phyloP scores from a whole-genome alignment of 2,888 invertebrate species.

The Oscheius myriophilus region DNA sequence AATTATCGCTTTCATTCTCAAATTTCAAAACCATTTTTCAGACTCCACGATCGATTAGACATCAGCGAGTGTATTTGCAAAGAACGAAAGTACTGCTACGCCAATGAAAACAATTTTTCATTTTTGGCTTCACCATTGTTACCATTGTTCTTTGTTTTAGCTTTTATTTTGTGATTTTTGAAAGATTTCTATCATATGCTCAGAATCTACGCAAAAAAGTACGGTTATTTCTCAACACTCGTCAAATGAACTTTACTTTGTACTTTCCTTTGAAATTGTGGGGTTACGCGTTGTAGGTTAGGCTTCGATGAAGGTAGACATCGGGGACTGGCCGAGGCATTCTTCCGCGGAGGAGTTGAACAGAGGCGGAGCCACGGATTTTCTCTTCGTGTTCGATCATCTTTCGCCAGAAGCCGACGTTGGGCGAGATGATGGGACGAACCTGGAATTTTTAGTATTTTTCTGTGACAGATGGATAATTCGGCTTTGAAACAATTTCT shows the following conservation, averaged over 20 bases:
- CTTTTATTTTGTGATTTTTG: background rate
- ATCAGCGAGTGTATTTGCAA: constrained; percentile 67
- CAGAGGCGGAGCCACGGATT: constrained; percentile 51
- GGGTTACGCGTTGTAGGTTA: constrained; percentile 24
- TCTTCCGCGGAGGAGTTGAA: constrained; percentile 61
- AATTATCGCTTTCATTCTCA: background rate
- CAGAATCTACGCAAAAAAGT: no score
- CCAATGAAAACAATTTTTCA: constrained; percentile 26
- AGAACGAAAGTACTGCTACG: constrained; percentile 59
- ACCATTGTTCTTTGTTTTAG: constrained; percentile 3
- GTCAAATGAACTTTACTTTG: background rate
- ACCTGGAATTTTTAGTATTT: constrained; percentile 32
- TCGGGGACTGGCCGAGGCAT: constrained; percentile 62
- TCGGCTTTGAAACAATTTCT: background rate
- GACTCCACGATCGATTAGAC: constrained; percentile 62
- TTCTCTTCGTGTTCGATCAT: constrained; percentile 51
- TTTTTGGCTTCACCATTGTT: background rate
- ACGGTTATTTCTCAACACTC: no score
- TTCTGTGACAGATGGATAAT: no score
- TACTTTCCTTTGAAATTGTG: background rate
- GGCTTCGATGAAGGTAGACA: constrained; percentile 57
- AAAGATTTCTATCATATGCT: no score
- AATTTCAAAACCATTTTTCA: constrained; percentile 30
- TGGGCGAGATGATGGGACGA: constrained; percentile 54
- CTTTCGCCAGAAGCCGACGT: constrained; percentile 55